These are phyloP conservation scores for Spodoptera exigua DNA, from an alignment of 2,888 invertebrate genomes.

Conservation along the genomic window DNA sequence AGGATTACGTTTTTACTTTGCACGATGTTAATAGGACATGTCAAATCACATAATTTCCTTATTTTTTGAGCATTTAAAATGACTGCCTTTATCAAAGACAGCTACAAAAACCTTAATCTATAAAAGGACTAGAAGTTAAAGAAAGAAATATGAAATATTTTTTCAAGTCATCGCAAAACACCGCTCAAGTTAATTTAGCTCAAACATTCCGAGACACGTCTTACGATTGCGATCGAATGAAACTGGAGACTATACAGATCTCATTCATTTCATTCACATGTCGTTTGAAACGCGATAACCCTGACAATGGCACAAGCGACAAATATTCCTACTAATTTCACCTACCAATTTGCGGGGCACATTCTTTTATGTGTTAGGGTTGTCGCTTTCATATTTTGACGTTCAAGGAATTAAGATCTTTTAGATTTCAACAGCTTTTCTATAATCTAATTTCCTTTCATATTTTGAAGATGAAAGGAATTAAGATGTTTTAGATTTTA, in stretches of 20 bases:
- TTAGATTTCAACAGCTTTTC: too few species aligned
- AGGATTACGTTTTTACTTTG: too few species aligned
- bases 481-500: too few species aligned
- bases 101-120: too few species aligned
- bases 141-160: background rate
- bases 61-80: too few species aligned
- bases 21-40: too few species aligned
- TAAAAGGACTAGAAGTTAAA: background rate
- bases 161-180: slow-evolving; percentile 9
- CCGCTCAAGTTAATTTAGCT: slow-evolving; percentile 42
- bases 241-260: slow-evolving; percentile 50
- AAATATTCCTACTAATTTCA: slow-evolving; percentile 80
- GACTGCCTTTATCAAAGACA: too few species aligned
- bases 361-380: slow-evolving; percentile 60
- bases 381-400: slow-evolving; percentile 18
- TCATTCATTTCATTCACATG: slow-evolving; percentile 47
- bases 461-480: too few species aligned
- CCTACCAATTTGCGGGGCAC: slow-evolving; percentile 80
- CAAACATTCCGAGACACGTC: slow-evolving; percentile 42
- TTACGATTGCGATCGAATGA: slow-evolving; percentile 39
- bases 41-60: too few species aligned
- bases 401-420: too few species aligned
- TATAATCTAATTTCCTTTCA: too few species aligned
- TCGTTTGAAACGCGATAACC: slow-evolving; percentile 73
- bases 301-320: slow-evolving; percentile 60